Base-by-base conservation (phyloP, 2,113 vertebrate genomes). In the Salminus brasiliensis region DNA sequence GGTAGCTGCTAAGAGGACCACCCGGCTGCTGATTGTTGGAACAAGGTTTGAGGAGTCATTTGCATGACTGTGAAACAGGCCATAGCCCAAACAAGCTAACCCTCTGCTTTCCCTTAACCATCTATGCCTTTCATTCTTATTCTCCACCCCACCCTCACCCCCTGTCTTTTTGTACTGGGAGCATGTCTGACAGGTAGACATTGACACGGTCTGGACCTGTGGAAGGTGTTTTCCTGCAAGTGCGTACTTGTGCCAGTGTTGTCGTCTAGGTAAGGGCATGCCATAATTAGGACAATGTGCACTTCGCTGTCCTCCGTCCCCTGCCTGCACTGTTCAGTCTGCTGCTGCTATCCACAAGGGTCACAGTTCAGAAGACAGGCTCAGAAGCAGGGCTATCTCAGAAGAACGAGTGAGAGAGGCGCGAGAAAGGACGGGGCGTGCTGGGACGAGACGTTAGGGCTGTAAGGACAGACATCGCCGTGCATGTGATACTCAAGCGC, bases 221-320 rank as follows among this genome's bases (percentile, higher is more conserved):
- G 85, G 82, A 86, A 89, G 88, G 91, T 89, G 88, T 88, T 88
- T 83, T 41, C 36, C 65, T 88, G 88, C 94, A 53, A 92, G 94
- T 91, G 91, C 80, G 81, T 90, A 91, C 95, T 90, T 90, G 94
- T 41, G 72, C 80, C 84, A 66, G 86, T 88, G 90, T 91, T 90
- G 87, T 88, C 4, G 92, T 92, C 90, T 88, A 87, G 78, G 92
- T 93, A 91, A 68, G 66, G 94, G 88, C 93, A 89, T 92, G 93
- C 84, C 90, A 87, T 88, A 87, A 94, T 95, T 88, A 93, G 90
- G 93, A 91, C 87, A 85, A 86, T 87, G 88, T 89, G 86, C 86
- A 84, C 88, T 88, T 88, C 91, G 89, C 88, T 90, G 86, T 83
- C 89, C 82, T 88, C 81, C 34, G 30, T 90, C 78, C 76, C 68